Base-by-base conservation (phyloP, 2,888 invertebrate genomes). In the Drosophila villosipedis region DNA sequence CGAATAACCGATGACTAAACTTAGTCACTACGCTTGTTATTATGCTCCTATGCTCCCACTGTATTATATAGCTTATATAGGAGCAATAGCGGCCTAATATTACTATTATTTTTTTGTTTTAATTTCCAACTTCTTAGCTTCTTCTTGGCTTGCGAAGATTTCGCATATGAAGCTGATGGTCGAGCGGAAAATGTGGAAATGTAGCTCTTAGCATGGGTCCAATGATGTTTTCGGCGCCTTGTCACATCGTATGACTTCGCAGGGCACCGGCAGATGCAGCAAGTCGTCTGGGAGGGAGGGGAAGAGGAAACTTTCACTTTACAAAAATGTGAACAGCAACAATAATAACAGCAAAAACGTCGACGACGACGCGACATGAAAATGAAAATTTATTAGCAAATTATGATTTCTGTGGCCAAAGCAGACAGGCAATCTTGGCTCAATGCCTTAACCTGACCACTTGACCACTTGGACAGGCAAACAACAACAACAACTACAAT, bases 301-400 rank as follows among this genome's bases (percentile, higher is more conserved):
- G 59, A n/a, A 58, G 54, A 55, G 63, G 55, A 28, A 80, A 85
- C 85, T 85, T 85, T 85, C 85, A 85, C 85, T 69, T 80, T 55
- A 65, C 83, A 80, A 70, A 82, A 80, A 79, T 74, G 75, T 78
- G 71, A 82, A 73, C 77, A 65, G 16, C 58, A 43, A 58, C 43
- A 58, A 25, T 3, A 55, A 35, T 16, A 16, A 54, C 22, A 30
- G 41, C 7, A 41, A 19, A 12, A 55, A 41, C 33, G 52, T 41
- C 53, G 31, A 52, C 57, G 54, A 72, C 83, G 60, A 61, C 57
- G 82, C 78, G 78, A 73, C 88, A 85, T 82, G 86, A 80, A 86
- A 89, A 84, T 86, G 86, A 72, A 85, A 85, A 85, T 85, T 89
- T 86, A 89, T 85, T 85, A 84, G 86, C 84, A 82, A 85, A 89